Conservation (phyloP, 2,113 vertebrate species). For the Perccottus glenii region DNA sequence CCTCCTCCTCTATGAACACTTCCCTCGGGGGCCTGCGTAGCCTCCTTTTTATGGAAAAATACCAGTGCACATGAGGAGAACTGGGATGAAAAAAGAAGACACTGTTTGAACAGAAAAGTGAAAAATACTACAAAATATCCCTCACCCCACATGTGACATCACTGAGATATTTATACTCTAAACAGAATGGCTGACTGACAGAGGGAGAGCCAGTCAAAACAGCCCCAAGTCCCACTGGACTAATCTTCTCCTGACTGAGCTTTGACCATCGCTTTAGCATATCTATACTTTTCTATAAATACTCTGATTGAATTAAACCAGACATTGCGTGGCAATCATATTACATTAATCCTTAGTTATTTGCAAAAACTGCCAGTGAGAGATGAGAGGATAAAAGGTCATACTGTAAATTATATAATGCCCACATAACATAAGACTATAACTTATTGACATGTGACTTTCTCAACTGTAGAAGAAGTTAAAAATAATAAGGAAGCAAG, state of each 20-base stretch:
- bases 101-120: conserved; percentile 7
- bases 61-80: conserved; percentile 36
- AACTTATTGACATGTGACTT: too few species aligned
- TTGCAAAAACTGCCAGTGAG: neutral
- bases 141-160: neutral
- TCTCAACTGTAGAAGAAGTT: too few species aligned
- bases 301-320: neutral
- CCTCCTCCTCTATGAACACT: conserved; percentile 57
- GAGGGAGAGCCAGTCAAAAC: neutral
- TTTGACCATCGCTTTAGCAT: neutral
- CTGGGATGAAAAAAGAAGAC: neutral
- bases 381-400: neutral
- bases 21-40: conserved; percentile 46
- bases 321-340: neutral
- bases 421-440: too few species aligned
- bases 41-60: conserved; percentile 72
- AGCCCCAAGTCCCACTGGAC: conserved; percentile 41
- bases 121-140: neutral
- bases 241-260: neutral
- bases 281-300: neutral
- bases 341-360: neutral
- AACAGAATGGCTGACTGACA: neutral
- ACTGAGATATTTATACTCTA: conserved; percentile 11
- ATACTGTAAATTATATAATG: too few species aligned
- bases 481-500: too few species aligned